These are phyloP conservation scores for Caerostris extrusa DNA, from an alignment of 1,140 invertebrate genomes.

Conservation along the genomic window DNA sequence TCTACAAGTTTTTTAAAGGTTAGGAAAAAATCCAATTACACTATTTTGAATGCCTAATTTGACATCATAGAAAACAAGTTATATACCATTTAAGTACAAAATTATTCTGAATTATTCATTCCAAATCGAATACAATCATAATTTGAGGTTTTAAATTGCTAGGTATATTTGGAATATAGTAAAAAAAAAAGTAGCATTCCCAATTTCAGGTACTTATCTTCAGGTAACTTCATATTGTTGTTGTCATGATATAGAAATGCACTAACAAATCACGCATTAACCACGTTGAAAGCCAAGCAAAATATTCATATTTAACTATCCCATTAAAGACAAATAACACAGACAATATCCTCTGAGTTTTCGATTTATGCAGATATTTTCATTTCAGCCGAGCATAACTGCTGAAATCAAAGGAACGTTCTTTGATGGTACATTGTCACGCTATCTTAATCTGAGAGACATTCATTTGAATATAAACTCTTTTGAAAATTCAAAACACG, in stretches of 20 bases:
- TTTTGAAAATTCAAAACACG: not conserved
- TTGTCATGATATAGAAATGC: not conserved
- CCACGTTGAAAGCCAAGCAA: not conserved
- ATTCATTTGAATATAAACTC: not conserved
- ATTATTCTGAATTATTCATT: not conserved
- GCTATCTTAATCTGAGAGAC: not conserved
- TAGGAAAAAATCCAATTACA: too few species aligned
- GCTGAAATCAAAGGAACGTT: not conserved
- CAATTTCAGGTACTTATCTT: not conserved
- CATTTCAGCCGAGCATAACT: not conserved
- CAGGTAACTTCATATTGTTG: not conserved
- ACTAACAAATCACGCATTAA: not conserved
- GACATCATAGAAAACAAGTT: too few species aligned
- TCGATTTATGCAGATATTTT: not conserved
- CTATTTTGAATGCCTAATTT: too few species aligned
- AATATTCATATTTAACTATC: not conserved
- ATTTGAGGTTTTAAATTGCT: not conserved
- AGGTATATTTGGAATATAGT: not conserved
- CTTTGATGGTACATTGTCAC: not conserved
- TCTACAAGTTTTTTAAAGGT: too few species aligned
- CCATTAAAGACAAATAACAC: not conserved
- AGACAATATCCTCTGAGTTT: not conserved
- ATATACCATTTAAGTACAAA: not conserved
- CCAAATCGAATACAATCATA: not conserved
- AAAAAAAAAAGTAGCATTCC: not conserved